Conservation (phyloP, 2,797 vertebrate species). For the Ctenochaetus hawaiiensis region DNA sequence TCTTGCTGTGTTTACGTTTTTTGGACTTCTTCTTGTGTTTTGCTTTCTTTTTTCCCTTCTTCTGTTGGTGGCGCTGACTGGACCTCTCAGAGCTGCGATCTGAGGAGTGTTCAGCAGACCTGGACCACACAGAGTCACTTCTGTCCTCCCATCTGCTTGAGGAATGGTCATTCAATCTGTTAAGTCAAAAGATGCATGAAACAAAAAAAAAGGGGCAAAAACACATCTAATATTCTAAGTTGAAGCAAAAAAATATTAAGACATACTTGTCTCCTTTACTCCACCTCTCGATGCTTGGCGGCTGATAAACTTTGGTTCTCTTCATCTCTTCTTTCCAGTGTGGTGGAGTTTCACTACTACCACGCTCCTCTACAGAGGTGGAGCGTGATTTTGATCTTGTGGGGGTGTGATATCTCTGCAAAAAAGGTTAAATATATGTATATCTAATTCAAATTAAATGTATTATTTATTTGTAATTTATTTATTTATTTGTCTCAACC, state of each 20-base stretch:
- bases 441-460: too few relatives aligned
- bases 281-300: constrained; percentile 92
- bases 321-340: constrained; percentile 99
- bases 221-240: neutral
- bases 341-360: constrained; percentile 96
- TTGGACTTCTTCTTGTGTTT: constrained; percentile 95
- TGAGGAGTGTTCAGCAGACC: constrained; percentile 88
- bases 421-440: constrained; percentile 1
- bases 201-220: constrained; percentile 21
- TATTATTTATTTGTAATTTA: too few relatives aligned
- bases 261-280: constrained; percentile 97
- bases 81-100: constrained; percentile 86
- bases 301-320: constrained; percentile 89
- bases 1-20: constrained; percentile 92
- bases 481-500: too few relatives aligned
- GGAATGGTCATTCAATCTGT: constrained; percentile 85
- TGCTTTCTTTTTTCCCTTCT: constrained; percentile 92
- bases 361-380: constrained; percentile 89
- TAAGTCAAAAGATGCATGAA: constrained; percentile 69
- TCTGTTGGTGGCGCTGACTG: constrained; percentile 83
- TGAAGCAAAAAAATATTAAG: constrained; percentile 7
- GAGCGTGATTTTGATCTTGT: constrained; percentile 93
- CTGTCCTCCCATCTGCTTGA: constrained; percentile 93
- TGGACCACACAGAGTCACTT: constrained; percentile 90
- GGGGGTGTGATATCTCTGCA: constrained; percentile 96